Evolutionary conservation across 2,888 invertebrate genomes (phyloP).

Genomic region (Andricus quercusramuli): DNA sequence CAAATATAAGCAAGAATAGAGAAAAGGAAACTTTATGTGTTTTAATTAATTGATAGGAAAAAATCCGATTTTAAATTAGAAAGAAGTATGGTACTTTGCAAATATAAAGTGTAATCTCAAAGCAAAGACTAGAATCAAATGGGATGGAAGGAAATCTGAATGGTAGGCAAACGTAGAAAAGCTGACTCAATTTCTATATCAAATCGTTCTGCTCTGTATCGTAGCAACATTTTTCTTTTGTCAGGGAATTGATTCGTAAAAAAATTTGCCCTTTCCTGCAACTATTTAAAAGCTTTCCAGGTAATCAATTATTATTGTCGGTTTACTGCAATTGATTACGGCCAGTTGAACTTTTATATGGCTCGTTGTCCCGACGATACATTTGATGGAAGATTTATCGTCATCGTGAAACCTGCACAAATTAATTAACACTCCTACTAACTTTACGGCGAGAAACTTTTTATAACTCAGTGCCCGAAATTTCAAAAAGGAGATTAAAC

Average conservation of each 20-base stretch:
- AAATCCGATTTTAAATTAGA: background rate
- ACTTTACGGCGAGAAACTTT: slow-evolving; percentile 9
- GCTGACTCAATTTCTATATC: slow-evolving; percentile 53
- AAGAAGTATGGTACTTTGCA: background rate
- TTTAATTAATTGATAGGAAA: background rate
- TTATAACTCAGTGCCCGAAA: background rate
- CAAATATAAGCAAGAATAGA: background rate
- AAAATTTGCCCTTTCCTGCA: background rate
- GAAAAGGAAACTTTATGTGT: background rate
- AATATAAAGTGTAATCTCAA: background rate
- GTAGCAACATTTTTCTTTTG: slow-evolving; percentile 45
- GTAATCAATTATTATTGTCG: background rate
- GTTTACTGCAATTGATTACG: slow-evolving; percentile 10
- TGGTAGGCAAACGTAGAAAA: slow-evolving; percentile 52
- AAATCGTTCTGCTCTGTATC: slow-evolving; percentile 53
- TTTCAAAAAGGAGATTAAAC: background rate
- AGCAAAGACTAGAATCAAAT: slow-evolving; percentile 4
- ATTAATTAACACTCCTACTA: background rate
- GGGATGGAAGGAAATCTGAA: slow-evolving; percentile 5
- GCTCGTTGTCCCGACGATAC: background rate
- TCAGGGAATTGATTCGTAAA: background rate
- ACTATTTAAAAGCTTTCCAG: slow-evolving; percentile 1
- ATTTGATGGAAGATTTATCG: slow-evolving; percentile 23
- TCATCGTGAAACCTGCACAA: slow-evolving; percentile 11
- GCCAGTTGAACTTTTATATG: slow-evolving; percentile 1